A percentile compares a stretch with the other conserved stretches of the same genome.
These are phyloP conservation scores for Druceiella hillmani DNA, from an alignment of 2,888 invertebrate genomes.

Conservation along the genomic window DNA sequence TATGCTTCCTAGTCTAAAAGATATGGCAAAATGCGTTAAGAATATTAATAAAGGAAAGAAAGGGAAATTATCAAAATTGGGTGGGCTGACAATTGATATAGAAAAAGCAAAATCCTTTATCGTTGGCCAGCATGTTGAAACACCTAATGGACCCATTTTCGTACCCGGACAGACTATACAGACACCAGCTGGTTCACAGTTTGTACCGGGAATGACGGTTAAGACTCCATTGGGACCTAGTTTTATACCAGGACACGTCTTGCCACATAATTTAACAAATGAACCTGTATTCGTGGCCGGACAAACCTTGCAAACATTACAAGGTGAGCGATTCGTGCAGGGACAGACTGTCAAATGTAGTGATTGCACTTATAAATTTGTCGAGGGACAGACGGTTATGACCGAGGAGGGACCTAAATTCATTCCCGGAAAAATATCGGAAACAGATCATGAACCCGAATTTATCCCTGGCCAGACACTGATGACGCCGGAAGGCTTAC, in stretches of 20 bases:
- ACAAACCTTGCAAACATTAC: constrained; percentile 56
- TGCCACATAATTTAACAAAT: constrained; percentile 52
- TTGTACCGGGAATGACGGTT: constrained; percentile 69
- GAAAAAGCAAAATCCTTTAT: constrained; percentile 64
- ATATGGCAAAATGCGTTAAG: constrained; percentile 58
- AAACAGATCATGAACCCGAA: constrained; percentile 41
- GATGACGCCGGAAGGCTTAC: constrained; percentile 52
- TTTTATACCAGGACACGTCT: constrained; percentile 67
- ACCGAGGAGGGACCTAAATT: constrained; percentile 59
- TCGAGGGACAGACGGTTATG: constrained; percentile 57
- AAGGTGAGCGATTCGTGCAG: constrained; percentile 55
- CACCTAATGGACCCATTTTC: constrained; percentile 64
- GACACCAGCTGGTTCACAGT: constrained; percentile 61
- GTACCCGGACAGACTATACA: constrained; percentile 71
- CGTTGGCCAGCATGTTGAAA: constrained; percentile 66
- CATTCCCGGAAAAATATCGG: constrained; percentile 53
- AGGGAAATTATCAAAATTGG: constrained; percentile 55
- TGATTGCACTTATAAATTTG: constrained; percentile 51
- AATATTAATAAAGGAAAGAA: constrained; percentile 55
- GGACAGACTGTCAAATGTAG: constrained; percentile 58
- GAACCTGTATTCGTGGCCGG: constrained; percentile 65
- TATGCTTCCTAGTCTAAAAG: constrained; percentile 56
- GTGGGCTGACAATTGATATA: constrained; percentile 59
- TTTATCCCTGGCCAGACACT: constrained; percentile 61
- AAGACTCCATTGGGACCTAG: constrained; percentile 62